Conservation (phyloP, 2,888 invertebrate species). For the Andricus curvator region DNA sequence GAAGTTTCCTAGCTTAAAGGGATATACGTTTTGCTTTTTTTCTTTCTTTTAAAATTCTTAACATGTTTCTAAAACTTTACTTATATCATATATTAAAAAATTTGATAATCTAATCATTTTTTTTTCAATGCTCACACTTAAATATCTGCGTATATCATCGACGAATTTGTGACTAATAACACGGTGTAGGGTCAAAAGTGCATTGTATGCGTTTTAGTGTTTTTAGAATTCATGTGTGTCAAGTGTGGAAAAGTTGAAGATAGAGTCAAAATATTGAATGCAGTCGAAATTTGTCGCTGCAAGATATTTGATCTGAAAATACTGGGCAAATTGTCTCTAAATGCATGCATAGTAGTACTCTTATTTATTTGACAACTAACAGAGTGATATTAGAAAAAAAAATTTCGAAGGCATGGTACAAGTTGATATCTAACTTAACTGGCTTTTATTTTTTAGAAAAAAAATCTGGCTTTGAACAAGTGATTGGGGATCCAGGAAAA, state of each 20-base stretch:
- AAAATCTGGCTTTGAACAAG: conserved; percentile 2
- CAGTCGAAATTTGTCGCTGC: neutral
- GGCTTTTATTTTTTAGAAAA: conserved; percentile 10
- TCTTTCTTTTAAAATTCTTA: neutral
- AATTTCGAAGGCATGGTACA: conserved; percentile 21
- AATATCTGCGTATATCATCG: neutral
- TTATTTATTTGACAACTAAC: conserved; percentile 32
- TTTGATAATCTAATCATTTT: neutral
- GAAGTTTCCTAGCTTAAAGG: neutral
- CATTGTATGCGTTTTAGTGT: conserved; percentile 28
- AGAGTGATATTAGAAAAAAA: neutral
- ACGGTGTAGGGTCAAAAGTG: conserved; percentile 34
- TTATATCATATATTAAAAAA: neutral
- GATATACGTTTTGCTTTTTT: neutral
- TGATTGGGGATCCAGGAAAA: conserved; percentile 17
- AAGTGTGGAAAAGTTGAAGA: conserved; percentile 14
- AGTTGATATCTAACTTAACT: neutral
- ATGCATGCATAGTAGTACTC: conserved; percentile 30
- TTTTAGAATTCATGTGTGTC: conserved; percentile 20
- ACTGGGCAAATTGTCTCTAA: conserved; percentile 2
- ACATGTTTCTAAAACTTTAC: neutral
- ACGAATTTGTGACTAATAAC: conserved; percentile 32
- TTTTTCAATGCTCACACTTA: neutral
- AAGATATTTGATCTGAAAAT: neutral
- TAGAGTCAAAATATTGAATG: conserved; percentile 1